Percentiles rank a stretch among this genome's conserved stretches.
Evolutionary conservation across 2,113 vertebrate genomes (phyloP).

Genomic region (Rhynchopsitta pachyrhyncha): DNA sequence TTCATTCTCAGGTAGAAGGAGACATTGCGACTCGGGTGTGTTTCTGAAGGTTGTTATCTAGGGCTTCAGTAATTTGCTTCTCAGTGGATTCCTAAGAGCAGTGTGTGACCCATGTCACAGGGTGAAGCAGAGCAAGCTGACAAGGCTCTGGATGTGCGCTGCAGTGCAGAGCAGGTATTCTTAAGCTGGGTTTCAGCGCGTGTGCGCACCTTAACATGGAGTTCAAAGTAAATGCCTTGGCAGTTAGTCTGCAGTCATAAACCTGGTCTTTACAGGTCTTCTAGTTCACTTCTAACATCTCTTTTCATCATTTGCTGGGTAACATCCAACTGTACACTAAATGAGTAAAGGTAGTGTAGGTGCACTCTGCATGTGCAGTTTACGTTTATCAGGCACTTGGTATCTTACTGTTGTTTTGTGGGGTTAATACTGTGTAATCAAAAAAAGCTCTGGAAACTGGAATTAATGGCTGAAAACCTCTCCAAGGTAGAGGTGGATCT

Average conservation of each 20-base stretch:
- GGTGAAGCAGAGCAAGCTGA: neutral
- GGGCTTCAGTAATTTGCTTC: neutral
- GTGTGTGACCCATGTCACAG: neutral
- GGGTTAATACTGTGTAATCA: neutral
- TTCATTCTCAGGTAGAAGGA: neutral
- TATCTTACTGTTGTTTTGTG: neutral
- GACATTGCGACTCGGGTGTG: neutral
- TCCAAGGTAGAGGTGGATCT: neutral
- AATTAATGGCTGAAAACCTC: neutral
- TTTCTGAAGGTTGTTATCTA: neutral
- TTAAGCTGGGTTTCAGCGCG: neutral
- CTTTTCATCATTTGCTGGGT: neutral
- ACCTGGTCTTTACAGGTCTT: neutral
- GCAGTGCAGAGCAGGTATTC: neutral
- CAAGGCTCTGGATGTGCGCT: neutral
- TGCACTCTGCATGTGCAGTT: neutral
- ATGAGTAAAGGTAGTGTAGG: neutral
- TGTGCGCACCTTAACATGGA: neutral
- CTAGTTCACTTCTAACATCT: neutral
- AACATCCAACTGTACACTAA: neutral
- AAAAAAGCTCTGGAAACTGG: neutral
- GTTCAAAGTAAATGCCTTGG: conserved; percentile 23
- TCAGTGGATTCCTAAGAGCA: neutral
- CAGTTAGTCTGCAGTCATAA: neutral
- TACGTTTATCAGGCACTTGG: neutral